These are phyloP conservation scores for Microctenopoma steveboyesi DNA, from an alignment of 2,797 vertebrate species.

Conservation along the genomic window DNA sequence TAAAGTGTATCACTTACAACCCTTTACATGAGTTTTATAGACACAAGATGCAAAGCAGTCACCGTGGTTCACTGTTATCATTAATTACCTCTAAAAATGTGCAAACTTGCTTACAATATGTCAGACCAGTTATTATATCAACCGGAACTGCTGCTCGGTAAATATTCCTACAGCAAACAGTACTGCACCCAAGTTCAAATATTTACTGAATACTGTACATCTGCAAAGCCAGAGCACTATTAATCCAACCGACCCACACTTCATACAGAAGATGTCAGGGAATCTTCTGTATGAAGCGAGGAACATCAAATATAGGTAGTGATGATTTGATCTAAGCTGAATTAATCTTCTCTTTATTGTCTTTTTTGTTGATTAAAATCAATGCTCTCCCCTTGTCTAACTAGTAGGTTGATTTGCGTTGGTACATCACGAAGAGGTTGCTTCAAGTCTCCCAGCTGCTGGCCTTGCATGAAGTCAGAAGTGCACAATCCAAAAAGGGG, in stretches of 20 bases:
- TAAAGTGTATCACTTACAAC: not conserved
- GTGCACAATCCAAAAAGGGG: conserved; percentile 66
- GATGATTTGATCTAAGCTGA: not conserved
- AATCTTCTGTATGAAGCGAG: not conserved
- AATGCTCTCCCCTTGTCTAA: conserved; percentile 16
- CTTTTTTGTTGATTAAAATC: not conserved
- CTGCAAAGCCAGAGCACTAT: conserved; percentile 31
- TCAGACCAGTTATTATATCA: conserved; percentile 54
- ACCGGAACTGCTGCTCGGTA: conserved; percentile 73
- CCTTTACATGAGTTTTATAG: not conserved
- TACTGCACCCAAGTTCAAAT: conserved; percentile 81
- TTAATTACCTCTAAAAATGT: conserved; percentile 6
- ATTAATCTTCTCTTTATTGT: not conserved
- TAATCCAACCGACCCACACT: conserved; percentile 4
- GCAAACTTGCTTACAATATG: conserved; percentile 8
- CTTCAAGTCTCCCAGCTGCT: conserved; percentile 59
- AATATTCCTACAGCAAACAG: conserved; percentile 74
- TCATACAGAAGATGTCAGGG: too few species aligned
- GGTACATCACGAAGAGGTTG: conserved; percentile 44
- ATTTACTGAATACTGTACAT: conserved; percentile 69
- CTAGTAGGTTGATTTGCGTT: conserved; percentile 33
- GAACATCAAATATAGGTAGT: not conserved
- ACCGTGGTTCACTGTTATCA: not conserved
- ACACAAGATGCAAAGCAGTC: not conserved
- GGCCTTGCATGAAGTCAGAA: conserved; percentile 63